These are phyloP conservation scores for Numida meleagris DNA, from an alignment of 2,113 vertebrate species.

Conservation along the genomic window DNA sequence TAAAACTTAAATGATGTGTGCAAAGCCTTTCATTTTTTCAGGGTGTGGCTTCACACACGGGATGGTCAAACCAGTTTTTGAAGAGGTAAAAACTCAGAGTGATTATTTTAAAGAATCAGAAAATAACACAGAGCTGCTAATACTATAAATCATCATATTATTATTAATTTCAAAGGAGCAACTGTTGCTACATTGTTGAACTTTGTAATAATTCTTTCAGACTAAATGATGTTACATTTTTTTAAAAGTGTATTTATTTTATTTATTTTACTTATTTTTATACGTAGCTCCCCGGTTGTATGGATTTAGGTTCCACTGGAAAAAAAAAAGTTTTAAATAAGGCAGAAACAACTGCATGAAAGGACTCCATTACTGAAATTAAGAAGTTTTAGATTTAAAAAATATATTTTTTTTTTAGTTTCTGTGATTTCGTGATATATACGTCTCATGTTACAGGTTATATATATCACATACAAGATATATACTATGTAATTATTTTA, in stretches of 20 bases:
- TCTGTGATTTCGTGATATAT: neutral
- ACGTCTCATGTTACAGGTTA: too few relatives aligned
- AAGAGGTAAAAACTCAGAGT: neutral
- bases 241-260: neutral
- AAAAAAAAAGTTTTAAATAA: neutral
- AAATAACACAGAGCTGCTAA: neutral
- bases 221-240: neutral
- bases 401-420: too few relatives aligned
- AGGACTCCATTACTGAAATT: neutral
- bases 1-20: slow-evolving; percentile 25
- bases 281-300: neutral
- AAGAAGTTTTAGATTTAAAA: neutral
- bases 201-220: neutral
- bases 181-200: neutral
- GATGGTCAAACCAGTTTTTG: slow-evolving; percentile 4
- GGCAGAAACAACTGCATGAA: neutral
- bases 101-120: neutral
- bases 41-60: neutral
- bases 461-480: neutral
- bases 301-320: neutral
- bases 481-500: neutral
- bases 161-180: neutral
- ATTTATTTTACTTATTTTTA: neutral
- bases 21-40: neutral
- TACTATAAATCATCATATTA: neutral